Evolutionary conservation across 2,888 invertebrate species (phyloP), one percentile per base, ranked within the genome.

Genomic region (Tetheella fluctuosa): DNA sequence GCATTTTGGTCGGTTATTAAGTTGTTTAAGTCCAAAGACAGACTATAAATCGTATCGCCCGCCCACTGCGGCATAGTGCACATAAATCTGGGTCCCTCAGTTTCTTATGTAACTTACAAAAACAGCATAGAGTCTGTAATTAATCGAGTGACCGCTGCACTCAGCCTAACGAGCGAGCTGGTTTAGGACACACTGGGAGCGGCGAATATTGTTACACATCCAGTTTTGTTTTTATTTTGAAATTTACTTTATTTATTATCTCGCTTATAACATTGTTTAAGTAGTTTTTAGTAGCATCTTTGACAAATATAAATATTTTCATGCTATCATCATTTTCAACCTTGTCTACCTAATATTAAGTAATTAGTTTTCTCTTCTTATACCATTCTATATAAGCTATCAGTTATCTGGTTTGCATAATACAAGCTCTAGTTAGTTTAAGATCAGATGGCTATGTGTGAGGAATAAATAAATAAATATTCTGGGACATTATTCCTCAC

Each of bases 101-200:
- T 48, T 48, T 48, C 48, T 48, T 48, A 48, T 48, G 48, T 48
- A 48, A 48, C 48, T 8, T 20, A 48, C 48, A 48, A 48, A 48
- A 48, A 48, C 48, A 48, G 48, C 48, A 48, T 48, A 48, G 10
- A 48, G 71, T 59, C 61, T 62, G 77, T 80, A 80, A 83, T 86
- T 83, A 84, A 83, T 83, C 76, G 73, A 77, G 79, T 83, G 85
- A 83, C 82, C 79, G 68, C 77, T 73, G 78, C 80, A 81, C 74
- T 77, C 70, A 56, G 71, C 64, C 76, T 84, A 81, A 84, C 78
- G 80, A 85, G 74, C 67, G 59, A 42, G 23, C 53, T 20, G 54
- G 57, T 55, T 17, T 30, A 34, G n/a, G 60, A 54, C 62, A 70
- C 67, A 77, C 61, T 34, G 60, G 52, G 70, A 56, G 56, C 56